Evolutionary conservation across 2,113 vertebrate species (phyloP), one percentile per base, ranked within the genome.

Genomic region (Campylorhamphus procurvoides): DNA sequence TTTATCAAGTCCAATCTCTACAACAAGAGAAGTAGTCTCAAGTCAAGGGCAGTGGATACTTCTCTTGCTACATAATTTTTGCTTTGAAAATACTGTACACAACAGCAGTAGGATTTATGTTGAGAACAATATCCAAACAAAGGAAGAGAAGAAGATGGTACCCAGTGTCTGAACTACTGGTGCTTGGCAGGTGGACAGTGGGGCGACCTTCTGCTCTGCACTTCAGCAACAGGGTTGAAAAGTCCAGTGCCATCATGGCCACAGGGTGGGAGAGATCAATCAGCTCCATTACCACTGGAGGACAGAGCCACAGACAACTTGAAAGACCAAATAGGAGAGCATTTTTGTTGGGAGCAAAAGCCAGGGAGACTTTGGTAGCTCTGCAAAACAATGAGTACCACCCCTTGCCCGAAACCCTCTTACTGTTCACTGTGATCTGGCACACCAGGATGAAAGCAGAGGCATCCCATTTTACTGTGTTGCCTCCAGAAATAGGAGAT

Each of bases 171-270:
- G 39, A 79, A 72, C 12, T 58, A 10, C 2, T 10, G 25, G 11
- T 62, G 14, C 14, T 40, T 63, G 11, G 14, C 1, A 5, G 53
- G 40, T 24, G 8, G 7, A 27, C 29, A 85, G 35, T 1, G 11
- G 25, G 10, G 12, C 27, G 83, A 29, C 7, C 3, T 47, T 52
- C 53, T 82, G 42, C 78, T 91, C 55, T 75, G 42, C 25, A 11
- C 44, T 63, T 64, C 35, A 56, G 44, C 0, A 0, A 28, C 27
- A 60, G 49, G 0, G 0, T 8, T 4, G 0, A 31, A 90, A 83
- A 90, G 27, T 12, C 29, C 49, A 60, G 11, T 5, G 10, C 25
- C 29, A 39, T 17, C 2, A 0, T 1, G 1, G 56, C 4, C 7
- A 6, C 2, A 0, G 4, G 22, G 33, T 24, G 5, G 14, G 13